phyloP scores from a whole-genome alignment of 2,797 vertebrate species.

The Paratrypauchen microcephalus region DNA sequence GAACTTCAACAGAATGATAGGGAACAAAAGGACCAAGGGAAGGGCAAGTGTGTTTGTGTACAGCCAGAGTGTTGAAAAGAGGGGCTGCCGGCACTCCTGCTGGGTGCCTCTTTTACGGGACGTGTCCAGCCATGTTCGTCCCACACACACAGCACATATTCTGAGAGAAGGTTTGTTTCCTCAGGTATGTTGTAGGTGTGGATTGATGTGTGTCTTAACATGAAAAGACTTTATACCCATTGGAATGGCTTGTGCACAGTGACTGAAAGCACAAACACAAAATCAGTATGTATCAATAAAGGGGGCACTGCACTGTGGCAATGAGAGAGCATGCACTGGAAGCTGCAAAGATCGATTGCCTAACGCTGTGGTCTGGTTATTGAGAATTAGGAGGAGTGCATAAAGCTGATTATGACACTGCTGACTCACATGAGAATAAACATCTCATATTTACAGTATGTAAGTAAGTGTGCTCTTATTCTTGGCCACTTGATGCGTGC shows the following conservation, averaged over 20 bases:
- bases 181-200: conserved; percentile 86
- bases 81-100: conserved; percentile 78
- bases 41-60: conserved; percentile 77
- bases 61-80: conserved; percentile 78
- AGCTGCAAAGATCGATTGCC: conserved; percentile 30
- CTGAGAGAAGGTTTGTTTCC: conserved; percentile 80
- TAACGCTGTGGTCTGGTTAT: conserved; percentile 36
- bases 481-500: conserved; percentile 29
- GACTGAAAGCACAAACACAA: conserved; percentile 64
- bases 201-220: conserved; percentile 85
- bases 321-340: conserved; percentile 22
- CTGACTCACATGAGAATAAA: conserved; percentile 60
- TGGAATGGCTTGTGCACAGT: conserved; percentile 73
- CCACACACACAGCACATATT: conserved; percentile 72
- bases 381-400: conserved; percentile 45
- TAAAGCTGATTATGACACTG: conserved; percentile 44
- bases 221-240: conserved; percentile 79
- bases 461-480: not conserved
- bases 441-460: conserved; percentile 41
- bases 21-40: conserved; percentile 78
- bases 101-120: conserved; percentile 76
- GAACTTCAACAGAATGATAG: conserved; percentile 58
- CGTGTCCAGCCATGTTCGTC: conserved; percentile 83
- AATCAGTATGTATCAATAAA: conserved; percentile 34
- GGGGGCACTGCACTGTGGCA: conserved; percentile 35